Evolutionary conservation across 2,113 vertebrate genomes (phyloP).

Genomic region (Plestiodon gilberti): DNA sequence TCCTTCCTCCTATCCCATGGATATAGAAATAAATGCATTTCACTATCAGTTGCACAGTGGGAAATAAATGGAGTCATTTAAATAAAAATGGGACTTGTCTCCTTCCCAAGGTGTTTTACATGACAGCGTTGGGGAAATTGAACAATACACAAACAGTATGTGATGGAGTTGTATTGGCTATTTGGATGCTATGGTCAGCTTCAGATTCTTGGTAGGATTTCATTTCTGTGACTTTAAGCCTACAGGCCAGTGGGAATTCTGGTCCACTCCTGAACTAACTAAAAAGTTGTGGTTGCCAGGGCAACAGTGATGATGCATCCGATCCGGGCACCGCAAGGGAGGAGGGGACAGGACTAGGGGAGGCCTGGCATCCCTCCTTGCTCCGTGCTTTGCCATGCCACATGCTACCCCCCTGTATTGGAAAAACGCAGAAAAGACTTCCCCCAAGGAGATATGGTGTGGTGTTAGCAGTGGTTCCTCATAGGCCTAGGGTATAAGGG

Average conservation of each 20-base stretch:
- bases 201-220: not conserved
- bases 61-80: conserved; percentile 72
- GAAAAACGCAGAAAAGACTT: no score
- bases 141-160: conserved; percentile 43
- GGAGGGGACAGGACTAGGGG: not conserved
- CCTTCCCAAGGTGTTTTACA: conserved; percentile 56
- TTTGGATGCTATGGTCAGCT: not conserved
- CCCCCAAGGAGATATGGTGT: no score
- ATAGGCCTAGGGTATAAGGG: no score
- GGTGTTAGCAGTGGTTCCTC: no score
- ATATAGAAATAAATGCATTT: conserved; percentile 68
- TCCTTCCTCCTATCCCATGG: conserved; percentile 45
- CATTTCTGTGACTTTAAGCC: not conserved
- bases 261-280: not conserved
- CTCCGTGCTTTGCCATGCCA: no score
- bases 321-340: no score
- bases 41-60: conserved; percentile 57
- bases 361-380: no score
- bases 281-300: not conserved
- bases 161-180: not conserved
- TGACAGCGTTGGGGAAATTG: conserved; percentile 63
- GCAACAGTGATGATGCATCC: no score
- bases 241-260: not conserved
- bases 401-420: no score
- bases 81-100: conserved; percentile 66